A percentile compares a stretch with the other conserved stretches of the same genome.
phyloP scores from a whole-genome alignment of 2,888 invertebrate genomes.

The Liopterus haemorrhoidalis region DNA sequence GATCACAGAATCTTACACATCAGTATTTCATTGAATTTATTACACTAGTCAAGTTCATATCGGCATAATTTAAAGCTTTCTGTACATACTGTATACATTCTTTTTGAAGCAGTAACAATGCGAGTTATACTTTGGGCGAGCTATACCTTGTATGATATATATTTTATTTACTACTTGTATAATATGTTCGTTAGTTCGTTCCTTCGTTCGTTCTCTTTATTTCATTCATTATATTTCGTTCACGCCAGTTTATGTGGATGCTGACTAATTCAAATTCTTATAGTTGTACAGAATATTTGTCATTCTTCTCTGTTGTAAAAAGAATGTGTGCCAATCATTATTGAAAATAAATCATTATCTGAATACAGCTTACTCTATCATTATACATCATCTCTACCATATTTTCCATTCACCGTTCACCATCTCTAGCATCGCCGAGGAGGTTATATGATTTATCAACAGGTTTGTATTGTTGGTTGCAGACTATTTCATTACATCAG shows the following conservation, averaged over 20 bases:
- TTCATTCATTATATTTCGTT: conserved; percentile 12
- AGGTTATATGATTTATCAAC: no score
- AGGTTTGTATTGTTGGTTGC: no score
- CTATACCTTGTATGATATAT: conserved; percentile 23
- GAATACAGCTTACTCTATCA: no score
- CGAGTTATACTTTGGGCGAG: neutral
- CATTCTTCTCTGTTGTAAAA: conserved; percentile 43
- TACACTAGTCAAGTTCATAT: conserved; percentile 32
- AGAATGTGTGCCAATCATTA: conserved; percentile 48
- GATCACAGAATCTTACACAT: conserved; percentile 36
- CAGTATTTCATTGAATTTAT: conserved; percentile 37
- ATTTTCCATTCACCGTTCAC: no score
- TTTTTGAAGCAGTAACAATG: conserved; percentile 26
- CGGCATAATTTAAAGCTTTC: conserved; percentile 27
- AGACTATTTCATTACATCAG: no score
- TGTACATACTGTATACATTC: conserved; percentile 31
- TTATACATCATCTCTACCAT: no score
- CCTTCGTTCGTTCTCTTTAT: conserved; percentile 16
- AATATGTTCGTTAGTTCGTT: conserved; percentile 21
- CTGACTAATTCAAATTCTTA: conserved; percentile 33
- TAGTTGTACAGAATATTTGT: conserved; percentile 43
- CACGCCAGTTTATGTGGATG: conserved; percentile 21
- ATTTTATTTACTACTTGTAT: conserved; percentile 26
- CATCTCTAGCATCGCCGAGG: no score
- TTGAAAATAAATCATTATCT: conserved; percentile 42